A percentile compares a stretch with the other conserved stretches of the same genome.
Evolutionary conservation across 2,113 vertebrate species (phyloP).

Genomic region (Phyllostomus hastatus): DNA sequence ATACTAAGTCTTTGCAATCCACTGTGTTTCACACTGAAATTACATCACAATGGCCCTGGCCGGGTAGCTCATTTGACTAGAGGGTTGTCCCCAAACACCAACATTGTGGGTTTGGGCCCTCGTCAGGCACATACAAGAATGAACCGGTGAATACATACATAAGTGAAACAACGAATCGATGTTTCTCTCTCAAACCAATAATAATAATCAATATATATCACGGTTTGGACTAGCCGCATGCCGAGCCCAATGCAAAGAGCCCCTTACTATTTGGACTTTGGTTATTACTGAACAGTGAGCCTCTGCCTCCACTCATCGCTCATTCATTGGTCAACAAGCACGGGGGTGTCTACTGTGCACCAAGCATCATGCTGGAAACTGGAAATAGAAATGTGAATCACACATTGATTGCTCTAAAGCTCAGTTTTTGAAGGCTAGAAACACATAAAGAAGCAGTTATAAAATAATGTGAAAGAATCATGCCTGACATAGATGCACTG

Average conservation of each 20-base stretch:
- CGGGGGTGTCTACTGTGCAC: neutral
- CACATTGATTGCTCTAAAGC: neutral
- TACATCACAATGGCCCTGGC: neutral
- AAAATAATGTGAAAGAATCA: neutral
- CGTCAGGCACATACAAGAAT: neutral
- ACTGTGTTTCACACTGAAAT: neutral
- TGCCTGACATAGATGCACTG: neutral
- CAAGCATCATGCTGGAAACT: neutral
- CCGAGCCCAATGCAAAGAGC: neutral
- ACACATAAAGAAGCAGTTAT: neutral
- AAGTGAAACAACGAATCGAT: neutral
- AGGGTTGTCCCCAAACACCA: neutral
- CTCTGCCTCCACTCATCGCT: neutral
- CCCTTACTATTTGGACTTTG: neutral
- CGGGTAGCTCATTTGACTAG: neutral
- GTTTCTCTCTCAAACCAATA: neutral
- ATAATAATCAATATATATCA: neutral
- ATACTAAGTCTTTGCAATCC: neutral
- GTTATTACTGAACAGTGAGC: neutral
- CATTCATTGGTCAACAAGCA: neutral
- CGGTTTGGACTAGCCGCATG: neutral
- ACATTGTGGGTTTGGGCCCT: neutral
- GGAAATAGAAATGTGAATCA: neutral
- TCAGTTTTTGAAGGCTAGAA: neutral
- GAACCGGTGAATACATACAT: neutral